A percentile compares a stretch with the other conserved stretches of the same genome.
These are phyloP conservation scores for Alligator sinensis DNA, from an alignment of 2,113 vertebrate genomes.

Conservation along the genomic window DNA sequence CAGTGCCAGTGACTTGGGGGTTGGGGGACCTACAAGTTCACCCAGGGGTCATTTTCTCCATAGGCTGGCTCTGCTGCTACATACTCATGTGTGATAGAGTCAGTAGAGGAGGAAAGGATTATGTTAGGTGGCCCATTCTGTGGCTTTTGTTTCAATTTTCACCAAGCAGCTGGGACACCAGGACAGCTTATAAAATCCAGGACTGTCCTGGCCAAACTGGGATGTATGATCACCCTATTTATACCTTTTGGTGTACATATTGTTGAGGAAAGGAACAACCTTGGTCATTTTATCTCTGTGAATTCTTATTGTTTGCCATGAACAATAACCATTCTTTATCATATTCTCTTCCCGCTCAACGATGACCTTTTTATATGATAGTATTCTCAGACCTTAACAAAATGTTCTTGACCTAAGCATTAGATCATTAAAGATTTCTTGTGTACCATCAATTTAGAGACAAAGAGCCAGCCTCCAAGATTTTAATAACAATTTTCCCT, in stretches of 20 bases:
- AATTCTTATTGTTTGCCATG: slow-evolving; percentile 11
- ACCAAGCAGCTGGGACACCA: too few relatives aligned
- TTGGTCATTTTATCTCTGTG: background rate
- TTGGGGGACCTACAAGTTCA: too few relatives aligned
- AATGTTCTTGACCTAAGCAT: background rate
- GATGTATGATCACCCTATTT: background rate
- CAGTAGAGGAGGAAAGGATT: too few relatives aligned
- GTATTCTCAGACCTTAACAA: background rate
- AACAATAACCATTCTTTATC: background rate
- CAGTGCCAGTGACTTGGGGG: too few relatives aligned
- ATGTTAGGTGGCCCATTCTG: too few relatives aligned
- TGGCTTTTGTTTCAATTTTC: too few relatives aligned
- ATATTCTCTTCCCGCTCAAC: background rate
- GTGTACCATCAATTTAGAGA: background rate
- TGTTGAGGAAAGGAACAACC: background rate
- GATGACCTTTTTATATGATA: background rate
- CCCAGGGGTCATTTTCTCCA: too few relatives aligned
- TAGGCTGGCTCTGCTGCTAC: too few relatives aligned
- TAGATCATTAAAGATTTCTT: background rate
- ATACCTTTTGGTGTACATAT: background rate
- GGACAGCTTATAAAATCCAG: too few relatives aligned
- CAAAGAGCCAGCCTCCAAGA: background rate
- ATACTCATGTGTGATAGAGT: too few relatives aligned
- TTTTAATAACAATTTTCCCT: background rate
- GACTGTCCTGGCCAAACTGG: too few relatives aligned